Percentiles rank a stretch among this genome's conserved stretches.
These are phyloP conservation scores for Campoplex capitator DNA, from an alignment of 2,888 invertebrate genomes.

Conservation along the genomic window DNA sequence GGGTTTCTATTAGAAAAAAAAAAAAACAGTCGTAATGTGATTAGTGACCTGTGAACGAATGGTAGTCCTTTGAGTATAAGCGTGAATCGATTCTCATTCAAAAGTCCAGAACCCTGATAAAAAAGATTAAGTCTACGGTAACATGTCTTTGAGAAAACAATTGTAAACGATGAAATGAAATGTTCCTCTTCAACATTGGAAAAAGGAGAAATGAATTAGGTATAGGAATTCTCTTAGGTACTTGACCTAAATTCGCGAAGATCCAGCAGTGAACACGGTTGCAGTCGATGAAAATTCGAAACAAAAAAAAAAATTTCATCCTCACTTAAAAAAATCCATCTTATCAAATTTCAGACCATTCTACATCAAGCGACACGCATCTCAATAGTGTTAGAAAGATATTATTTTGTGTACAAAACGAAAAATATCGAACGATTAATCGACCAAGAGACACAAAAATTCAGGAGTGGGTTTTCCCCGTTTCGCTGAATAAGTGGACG, in stretches of 20 bases:
- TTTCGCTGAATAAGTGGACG: neutral
- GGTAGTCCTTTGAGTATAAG: neutral
- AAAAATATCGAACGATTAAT: neutral
- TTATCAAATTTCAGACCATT: conserved; percentile 57
- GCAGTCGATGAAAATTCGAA: neutral
- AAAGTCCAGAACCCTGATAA: neutral
- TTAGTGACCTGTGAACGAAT: neutral
- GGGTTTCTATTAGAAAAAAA: neutral
- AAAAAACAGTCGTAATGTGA: neutral
- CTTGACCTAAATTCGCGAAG: neutral
- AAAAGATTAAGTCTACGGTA: neutral
- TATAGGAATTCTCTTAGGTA: neutral
- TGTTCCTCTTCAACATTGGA: neutral
- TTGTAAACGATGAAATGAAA: neutral
- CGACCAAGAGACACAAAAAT: conserved; percentile 24
- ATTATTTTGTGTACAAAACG: conserved; percentile 23
- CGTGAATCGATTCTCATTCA: neutral
- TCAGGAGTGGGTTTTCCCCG: neutral
- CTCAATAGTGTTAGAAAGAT: conserved; percentile 23
- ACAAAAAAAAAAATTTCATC: neutral
- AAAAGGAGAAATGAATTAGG: neutral
- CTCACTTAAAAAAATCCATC: conserved; percentile 32
- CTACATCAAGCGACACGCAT: conserved; percentile 23
- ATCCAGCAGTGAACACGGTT: conserved; percentile 67
- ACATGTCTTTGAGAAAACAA: neutral